Conservation (phyloP, 2,888 invertebrate genomes). For the Julus scandinavius region DNA sequence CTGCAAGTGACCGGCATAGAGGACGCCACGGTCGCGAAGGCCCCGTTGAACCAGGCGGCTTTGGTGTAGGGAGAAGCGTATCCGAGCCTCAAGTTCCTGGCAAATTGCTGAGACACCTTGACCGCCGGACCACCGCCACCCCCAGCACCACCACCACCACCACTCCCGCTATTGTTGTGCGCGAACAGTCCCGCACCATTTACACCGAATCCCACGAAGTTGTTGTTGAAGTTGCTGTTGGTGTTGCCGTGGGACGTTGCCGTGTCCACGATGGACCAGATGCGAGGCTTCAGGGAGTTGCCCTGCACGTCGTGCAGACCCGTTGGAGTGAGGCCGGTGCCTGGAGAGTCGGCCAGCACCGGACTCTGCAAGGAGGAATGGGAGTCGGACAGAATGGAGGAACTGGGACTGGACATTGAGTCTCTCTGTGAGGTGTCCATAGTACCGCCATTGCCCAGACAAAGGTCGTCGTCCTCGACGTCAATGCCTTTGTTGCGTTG, state of each 20-base stretch:
- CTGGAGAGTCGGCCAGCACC: slow-evolving; percentile 51
- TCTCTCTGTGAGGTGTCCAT: slow-evolving; percentile 55
- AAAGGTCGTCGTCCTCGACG: slow-evolving; percentile 56
- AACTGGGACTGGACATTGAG: slow-evolving; percentile 57
- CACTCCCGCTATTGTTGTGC: not conserved
- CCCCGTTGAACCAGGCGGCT: slow-evolving; percentile 57
- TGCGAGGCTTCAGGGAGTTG: slow-evolving; percentile 60
- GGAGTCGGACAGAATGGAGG: slow-evolving; percentile 57
- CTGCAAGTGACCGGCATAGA: slow-evolving; percentile 31
- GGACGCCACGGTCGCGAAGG: slow-evolving; percentile 58
- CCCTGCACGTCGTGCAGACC: slow-evolving; percentile 34
- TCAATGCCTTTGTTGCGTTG: slow-evolving; percentile 46
- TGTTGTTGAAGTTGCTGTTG: slow-evolving; percentile 50
- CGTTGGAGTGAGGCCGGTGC: not conserved
- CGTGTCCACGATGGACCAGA: slow-evolving; percentile 62
- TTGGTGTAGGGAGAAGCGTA: slow-evolving; percentile 59
- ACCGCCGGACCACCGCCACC: slow-evolving; percentile 50
- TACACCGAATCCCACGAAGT: slow-evolving; percentile 49
- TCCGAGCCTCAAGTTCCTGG: slow-evolving; percentile 56
- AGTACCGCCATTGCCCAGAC: slow-evolving; percentile 54
- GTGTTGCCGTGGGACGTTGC: slow-evolving; percentile 59
- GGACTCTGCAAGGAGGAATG: slow-evolving; percentile 58
- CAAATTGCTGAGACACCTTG: slow-evolving; percentile 51
- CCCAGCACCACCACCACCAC: too few species aligned
- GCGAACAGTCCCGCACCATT: slow-evolving; percentile 30